These are phyloP conservation scores for Drosophila melanosoma DNA, from an alignment of 2,888 invertebrate species.

Conservation along the genomic window DNA sequence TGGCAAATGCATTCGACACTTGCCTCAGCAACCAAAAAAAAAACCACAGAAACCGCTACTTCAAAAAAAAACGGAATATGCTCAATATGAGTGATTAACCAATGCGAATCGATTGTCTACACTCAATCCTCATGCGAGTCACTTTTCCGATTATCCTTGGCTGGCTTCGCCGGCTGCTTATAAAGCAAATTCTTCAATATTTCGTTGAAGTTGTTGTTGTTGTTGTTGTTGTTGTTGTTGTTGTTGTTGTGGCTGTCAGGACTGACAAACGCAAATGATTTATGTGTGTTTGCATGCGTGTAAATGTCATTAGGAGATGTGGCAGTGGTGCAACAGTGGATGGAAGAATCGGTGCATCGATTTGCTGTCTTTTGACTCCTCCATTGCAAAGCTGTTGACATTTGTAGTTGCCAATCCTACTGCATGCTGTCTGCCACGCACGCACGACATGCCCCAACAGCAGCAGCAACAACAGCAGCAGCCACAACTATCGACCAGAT, in stretches of 20 bases:
- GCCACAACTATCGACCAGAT: slow-evolving; percentile 65
- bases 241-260: slow-evolving; percentile 69
- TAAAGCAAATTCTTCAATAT: slow-evolving; percentile 51
- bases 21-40: slow-evolving; percentile 28
- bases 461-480: slow-evolving; percentile 14
- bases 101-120: slow-evolving; percentile 73
- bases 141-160: slow-evolving; percentile 50
- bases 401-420: slow-evolving; percentile 42
- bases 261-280: slow-evolving; percentile 83
- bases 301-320: slow-evolving; percentile 81
- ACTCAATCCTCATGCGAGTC: slow-evolving; percentile 56
- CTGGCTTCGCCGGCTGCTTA: slow-evolving; percentile 7
- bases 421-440: slow-evolving; percentile 23
- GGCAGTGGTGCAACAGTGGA: neutral
- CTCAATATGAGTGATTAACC: slow-evolving; percentile 73
- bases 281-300: slow-evolving; percentile 82
- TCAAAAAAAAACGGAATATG: slow-evolving; percentile 18
- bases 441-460: slow-evolving; percentile 38
- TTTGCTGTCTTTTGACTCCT: slow-evolving; percentile 60
- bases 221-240: slow-evolving; percentile 28
- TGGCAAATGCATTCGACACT: slow-evolving; percentile 55
- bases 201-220: slow-evolving; percentile 17
- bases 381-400: slow-evolving; percentile 66
- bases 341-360: slow-evolving; percentile 41
- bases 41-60: slow-evolving; percentile 14